These are phyloP conservation scores for Betta splendens DNA, from an alignment of 2,797 vertebrate species.

Conservation along the genomic window DNA sequence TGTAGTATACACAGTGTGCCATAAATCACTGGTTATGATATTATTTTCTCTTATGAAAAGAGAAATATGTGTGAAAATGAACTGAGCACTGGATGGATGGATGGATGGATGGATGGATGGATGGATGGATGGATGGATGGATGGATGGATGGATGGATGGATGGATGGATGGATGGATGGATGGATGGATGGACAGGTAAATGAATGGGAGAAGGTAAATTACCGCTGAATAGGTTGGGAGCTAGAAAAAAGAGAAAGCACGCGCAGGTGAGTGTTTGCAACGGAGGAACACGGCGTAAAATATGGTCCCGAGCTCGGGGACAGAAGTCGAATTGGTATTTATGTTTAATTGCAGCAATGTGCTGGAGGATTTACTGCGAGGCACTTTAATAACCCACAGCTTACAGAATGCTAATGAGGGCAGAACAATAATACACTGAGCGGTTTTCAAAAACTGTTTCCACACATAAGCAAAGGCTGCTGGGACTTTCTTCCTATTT, in stretches of 20 bases:
- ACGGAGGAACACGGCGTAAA: conserved; percentile 58
- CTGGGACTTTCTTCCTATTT: conserved; percentile 19
- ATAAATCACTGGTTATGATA: conserved; percentile 50
- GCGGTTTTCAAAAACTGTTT: conserved; percentile 19
- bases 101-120: too few species aligned
- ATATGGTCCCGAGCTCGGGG: conserved; percentile 41
- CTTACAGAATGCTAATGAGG: conserved; percentile 56
- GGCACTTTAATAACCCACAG: conserved; percentile 43
- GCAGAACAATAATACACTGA: conserved; percentile 17
- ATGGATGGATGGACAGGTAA: too few species aligned
- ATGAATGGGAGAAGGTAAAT: too few species aligned
- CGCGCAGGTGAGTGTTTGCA: conserved; percentile 32
- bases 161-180: too few species aligned
- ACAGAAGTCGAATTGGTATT: conserved; percentile 51
- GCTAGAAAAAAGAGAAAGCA: conserved; percentile 19
- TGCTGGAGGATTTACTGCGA: conserved; percentile 43
- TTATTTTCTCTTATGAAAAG: conserved; percentile 34
- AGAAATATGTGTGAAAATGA: conserved; percentile 24
- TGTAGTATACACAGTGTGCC: conserved; percentile 41
- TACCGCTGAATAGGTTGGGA: conserved; percentile 38
- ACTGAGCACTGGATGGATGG: background rate
- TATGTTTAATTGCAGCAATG: conserved; percentile 61
- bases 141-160: too few species aligned
- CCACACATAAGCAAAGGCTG: conserved; percentile 18
- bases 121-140: too few species aligned